These are phyloP conservation scores for Moxostoma hubbsi DNA, from an alignment of 2,797 vertebrate species.

Conservation along the genomic window DNA sequence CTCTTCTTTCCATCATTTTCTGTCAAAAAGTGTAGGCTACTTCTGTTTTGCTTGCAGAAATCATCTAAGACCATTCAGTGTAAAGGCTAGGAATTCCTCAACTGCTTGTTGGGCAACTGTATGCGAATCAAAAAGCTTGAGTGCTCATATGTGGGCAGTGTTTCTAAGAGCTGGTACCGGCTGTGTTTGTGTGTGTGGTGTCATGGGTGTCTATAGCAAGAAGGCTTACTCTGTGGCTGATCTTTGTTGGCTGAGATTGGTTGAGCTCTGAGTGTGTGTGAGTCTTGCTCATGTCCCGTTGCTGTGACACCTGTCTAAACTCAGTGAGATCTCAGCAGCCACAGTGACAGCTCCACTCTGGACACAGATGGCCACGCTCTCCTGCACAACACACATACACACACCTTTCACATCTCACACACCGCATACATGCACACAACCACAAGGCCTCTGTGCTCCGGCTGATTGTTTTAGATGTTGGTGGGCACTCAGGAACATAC, in stretches of 20 bases:
- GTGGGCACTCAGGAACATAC: constrained; percentile 29
- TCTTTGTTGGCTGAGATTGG: constrained; percentile 58
- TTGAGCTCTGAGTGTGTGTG: constrained; percentile 47
- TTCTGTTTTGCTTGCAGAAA: not conserved
- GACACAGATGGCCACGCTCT: constrained; percentile 84
- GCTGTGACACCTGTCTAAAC: constrained; percentile 83
- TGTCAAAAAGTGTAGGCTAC: not conserved
- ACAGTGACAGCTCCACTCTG: constrained; percentile 94
- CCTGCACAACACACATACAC: constrained; percentile 67
- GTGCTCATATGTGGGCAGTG: constrained; percentile 47
- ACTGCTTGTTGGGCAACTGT: constrained; percentile 33
- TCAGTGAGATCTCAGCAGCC: constrained; percentile 76
- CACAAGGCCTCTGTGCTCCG: constrained; percentile 52
- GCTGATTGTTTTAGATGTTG: constrained; percentile 54
- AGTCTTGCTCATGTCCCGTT: constrained; percentile 74
- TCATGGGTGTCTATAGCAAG: constrained; percentile 39
- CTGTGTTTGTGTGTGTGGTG: constrained; percentile 52
- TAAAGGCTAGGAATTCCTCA: constrained; percentile 10
- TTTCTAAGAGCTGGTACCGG: constrained; percentile 44
- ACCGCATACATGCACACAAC: constrained; percentile 57
- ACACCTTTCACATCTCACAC: constrained; percentile 38
- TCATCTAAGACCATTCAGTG: not conserved
- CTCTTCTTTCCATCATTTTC: too few species aligned
- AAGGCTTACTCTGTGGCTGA: constrained; percentile 53
- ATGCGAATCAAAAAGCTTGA: constrained; percentile 15